Conservation (phyloP, 2,797 vertebrate species). For the Siniperca undulata region DNA sequence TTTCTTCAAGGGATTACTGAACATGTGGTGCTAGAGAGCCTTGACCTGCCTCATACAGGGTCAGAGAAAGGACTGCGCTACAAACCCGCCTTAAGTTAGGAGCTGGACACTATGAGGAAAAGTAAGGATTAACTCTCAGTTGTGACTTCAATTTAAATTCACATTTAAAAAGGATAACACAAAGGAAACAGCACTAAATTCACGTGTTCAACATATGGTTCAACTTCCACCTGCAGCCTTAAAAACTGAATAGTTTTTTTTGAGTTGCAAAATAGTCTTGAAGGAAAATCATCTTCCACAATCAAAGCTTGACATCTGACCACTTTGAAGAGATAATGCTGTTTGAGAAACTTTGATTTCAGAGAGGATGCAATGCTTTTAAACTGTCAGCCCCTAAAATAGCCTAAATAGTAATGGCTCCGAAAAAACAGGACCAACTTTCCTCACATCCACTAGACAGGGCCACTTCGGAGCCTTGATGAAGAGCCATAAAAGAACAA, state of each 20-base stretch:
- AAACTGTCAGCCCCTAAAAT: constrained; percentile 62
- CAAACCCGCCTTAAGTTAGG: constrained; percentile 40
- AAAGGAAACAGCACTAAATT: constrained; percentile 57
- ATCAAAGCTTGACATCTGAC: constrained; percentile 68
- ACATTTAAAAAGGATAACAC: constrained; percentile 51
- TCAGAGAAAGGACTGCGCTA: constrained; percentile 59
- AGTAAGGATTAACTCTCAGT: constrained; percentile 69
- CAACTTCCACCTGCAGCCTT: constrained; percentile 56
- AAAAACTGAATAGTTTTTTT: constrained; percentile 24
- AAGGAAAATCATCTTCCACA: constrained; percentile 44
- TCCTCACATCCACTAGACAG: constrained; percentile 58
- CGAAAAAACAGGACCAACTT: constrained; percentile 42
- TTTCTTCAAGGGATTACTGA: constrained; percentile 78
- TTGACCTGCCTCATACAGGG: constrained; percentile 69
- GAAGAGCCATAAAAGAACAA: constrained; percentile 56
- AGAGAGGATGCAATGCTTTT: constrained; percentile 47
- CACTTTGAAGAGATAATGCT: constrained; percentile 56
- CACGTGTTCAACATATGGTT: constrained; percentile 60
- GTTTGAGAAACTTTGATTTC: constrained; percentile 65
- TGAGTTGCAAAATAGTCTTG: constrained; percentile 48
- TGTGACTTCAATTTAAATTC: constrained; percentile 64
- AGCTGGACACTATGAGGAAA: constrained; percentile 60
- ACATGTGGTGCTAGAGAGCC: constrained; percentile 73
- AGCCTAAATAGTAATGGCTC: constrained; percentile 52
- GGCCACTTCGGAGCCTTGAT: constrained; percentile 57